Conservation (phyloP, 1,140 invertebrate species). For the Lerema accius region DNA sequence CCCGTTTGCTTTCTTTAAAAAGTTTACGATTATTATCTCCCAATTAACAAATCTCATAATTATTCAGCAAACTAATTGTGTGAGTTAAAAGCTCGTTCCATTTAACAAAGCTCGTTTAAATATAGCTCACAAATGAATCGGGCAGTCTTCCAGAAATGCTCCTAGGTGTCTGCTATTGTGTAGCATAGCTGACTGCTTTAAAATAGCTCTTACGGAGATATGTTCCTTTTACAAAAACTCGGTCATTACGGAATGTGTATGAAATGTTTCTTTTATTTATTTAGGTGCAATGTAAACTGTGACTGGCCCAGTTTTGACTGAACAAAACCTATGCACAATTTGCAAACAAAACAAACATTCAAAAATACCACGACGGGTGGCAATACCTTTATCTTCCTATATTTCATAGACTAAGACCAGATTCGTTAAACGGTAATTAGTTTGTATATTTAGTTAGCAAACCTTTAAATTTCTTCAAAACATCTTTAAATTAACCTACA, state of each 20-base stretch:
- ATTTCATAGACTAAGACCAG: too few species aligned
- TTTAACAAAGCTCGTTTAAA: conserved; percentile 34
- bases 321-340: background rate
- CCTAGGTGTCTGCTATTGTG: conserved; percentile 46
- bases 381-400: background rate
- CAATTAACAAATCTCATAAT: conserved; percentile 4
- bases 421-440: too few species aligned
- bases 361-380: background rate
- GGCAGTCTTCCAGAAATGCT: conserved; percentile 46
- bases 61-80: conserved; percentile 8
- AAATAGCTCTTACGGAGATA: conserved; percentile 45
- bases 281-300: background rate
- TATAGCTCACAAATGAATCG: conserved; percentile 48
- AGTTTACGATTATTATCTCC: background rate
- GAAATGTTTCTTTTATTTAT: background rate
- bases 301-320: conserved; percentile 1
- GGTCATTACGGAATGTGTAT: conserved; percentile 1
- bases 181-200: conserved; percentile 37
- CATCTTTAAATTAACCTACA: too few species aligned
- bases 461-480: too few species aligned
- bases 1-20: background rate
- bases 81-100: conserved; percentile 16
- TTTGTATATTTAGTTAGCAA: too few species aligned
- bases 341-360: background rate
- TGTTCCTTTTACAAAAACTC: conserved; percentile 11